Conservation (phyloP, 2,113 vertebrate species). For the Callaeas wilsoni region DNA sequence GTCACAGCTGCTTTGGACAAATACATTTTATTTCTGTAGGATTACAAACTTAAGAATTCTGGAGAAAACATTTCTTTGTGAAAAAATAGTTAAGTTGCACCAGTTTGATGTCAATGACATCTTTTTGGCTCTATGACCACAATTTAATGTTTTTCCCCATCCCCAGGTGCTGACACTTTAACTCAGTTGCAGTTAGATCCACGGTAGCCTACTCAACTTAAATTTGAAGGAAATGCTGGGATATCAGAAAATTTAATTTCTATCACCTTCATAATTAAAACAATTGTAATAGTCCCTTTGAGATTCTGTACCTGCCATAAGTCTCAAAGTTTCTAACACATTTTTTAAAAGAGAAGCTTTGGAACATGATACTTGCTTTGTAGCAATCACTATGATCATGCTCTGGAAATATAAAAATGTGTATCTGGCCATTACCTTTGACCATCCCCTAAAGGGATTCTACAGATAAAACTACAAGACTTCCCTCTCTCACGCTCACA, state of each 20-base stretch:
- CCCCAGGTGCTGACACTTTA: background rate
- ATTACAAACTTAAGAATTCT: background rate
- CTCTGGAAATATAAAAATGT: background rate
- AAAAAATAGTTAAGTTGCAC: background rate
- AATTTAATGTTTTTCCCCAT: background rate
- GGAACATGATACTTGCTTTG: background rate
- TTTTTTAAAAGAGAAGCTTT: background rate
- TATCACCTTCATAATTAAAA: background rate
- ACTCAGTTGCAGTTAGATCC: background rate
- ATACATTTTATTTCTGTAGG: background rate
- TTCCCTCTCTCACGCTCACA: background rate
- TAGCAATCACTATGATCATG: background rate
- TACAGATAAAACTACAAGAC: background rate
- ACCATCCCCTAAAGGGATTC: background rate
- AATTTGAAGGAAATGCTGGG: background rate
- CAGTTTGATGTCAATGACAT: background rate
- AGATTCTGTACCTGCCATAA: background rate
- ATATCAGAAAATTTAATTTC: background rate
- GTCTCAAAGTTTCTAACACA: background rate
- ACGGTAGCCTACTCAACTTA: background rate
- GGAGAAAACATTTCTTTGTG: background rate
- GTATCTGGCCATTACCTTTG: background rate
- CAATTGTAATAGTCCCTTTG: background rate
- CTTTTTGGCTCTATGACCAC: background rate
- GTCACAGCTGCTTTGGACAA: background rate